These are phyloP conservation scores for Eulithis testata DNA, from an alignment of 2,888 invertebrate species.

Conservation along the genomic window DNA sequence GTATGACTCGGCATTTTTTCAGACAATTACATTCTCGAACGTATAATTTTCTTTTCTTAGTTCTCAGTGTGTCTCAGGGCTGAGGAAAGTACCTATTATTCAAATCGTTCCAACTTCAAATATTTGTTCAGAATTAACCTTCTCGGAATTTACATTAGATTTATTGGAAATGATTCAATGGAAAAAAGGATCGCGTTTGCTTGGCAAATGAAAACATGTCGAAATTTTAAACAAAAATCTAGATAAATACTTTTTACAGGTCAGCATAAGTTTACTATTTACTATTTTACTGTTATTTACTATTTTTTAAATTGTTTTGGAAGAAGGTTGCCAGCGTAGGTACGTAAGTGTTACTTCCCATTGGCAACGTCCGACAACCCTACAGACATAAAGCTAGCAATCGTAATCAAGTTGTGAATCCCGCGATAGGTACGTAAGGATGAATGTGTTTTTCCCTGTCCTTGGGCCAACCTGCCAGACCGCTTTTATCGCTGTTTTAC, in stretches of 20 bases:
- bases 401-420: slow-evolving; percentile 35
- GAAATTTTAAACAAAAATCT: background rate
- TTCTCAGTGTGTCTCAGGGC: slow-evolving; percentile 33
- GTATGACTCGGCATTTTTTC: slow-evolving; percentile 48
- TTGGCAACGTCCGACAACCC: slow-evolving; percentile 15
- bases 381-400: slow-evolving; percentile 13
- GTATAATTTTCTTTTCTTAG: slow-evolving; percentile 27
- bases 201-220: background rate
- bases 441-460: slow-evolving; percentile 52
- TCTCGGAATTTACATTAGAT: slow-evolving; percentile 36
- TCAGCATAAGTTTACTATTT: too few species aligned
- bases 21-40: slow-evolving; percentile 43
- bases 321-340: too few species aligned
- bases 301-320: too few species aligned
- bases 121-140: slow-evolving; percentile 46
- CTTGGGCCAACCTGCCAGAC: slow-evolving; percentile 65
- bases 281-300: too few species aligned
- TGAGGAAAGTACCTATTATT: slow-evolving; percentile 31
- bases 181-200: slow-evolving; percentile 26
- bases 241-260: too few species aligned
- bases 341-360: slow-evolving; percentile 7
- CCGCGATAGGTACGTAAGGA: slow-evolving; percentile 38
- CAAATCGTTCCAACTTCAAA: slow-evolving; percentile 45
- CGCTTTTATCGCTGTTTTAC: slow-evolving; percentile 77
- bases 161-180: slow-evolving; percentile 27